Base-by-base conservation (phyloP, 35 echinoderm and acorn worm species). In the Amphiura filiformis region DNA sequence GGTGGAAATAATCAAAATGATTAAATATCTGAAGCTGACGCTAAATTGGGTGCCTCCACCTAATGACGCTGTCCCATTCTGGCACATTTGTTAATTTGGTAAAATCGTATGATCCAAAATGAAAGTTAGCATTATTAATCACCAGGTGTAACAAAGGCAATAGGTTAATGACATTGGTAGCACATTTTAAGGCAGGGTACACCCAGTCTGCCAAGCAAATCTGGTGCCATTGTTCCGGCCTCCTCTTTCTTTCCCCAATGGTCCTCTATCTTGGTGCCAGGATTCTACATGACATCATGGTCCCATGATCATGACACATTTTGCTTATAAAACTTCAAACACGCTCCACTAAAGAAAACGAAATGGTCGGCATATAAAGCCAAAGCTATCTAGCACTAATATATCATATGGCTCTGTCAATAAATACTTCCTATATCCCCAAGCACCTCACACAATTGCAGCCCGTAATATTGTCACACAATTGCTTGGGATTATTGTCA, bases 381-480 rank as follows among this genome's bases (percentile, higher is more conserved):
- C 61, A 15, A 70, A 70, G 26, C 61, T 70, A 70, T 70, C 61
- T 13, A n/a, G 61, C 11, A 70, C 7, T 30, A 70, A 70, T 70
- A 70, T 70, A 70, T 70, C 61, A 70, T 4, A 30, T 70, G 28
- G 61, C 26, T 70, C 7, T 70, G 61, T 70, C 61, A 70, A 70
- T 70, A 70, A 70, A 70, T 70, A 70, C 61, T 70, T 70, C 61
- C 61, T 52, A 70, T 70, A 23, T 70, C 61, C 61, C 28, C 61
- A 18, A 70, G 61, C 61, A 70, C 61, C 44, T 70, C 7, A 70
- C 9, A 70, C 9, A 70, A 70, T 70, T n/a, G 61, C 28, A 17
- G 17, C 28, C 44, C 44, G 7, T 70, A 70, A 70, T 70, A 70
- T 70, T 70, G 61, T 70, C 61, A 70, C 61, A 70, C 61, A 30